These are phyloP conservation scores for western clawed frog (Xenopus tropicalis) DNA, from an alignment of 2,113 vertebrate genomes.

Conservation along the genomic window DNA sequence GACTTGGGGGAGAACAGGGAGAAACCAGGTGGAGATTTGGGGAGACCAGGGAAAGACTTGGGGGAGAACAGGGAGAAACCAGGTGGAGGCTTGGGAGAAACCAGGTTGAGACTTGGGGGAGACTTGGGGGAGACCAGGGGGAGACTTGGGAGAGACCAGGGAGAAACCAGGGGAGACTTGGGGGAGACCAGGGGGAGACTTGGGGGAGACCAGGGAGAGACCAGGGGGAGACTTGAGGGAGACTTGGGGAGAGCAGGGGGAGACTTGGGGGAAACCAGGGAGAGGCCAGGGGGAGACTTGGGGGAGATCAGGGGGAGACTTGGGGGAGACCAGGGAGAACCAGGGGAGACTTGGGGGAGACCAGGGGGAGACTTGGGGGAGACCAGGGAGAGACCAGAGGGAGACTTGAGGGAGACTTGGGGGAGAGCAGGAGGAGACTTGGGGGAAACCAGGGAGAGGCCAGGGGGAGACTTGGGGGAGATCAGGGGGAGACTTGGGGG, in stretches of 20 bases:
- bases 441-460: no score
- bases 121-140: conserved; percentile 11
- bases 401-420: neutral
- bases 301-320: no score
- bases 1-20: neutral
- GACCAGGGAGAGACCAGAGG: no score
- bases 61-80: no score
- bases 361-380: no score
- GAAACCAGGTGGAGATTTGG: no score
- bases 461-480: conserved; percentile 11
- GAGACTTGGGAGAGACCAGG: neutral
- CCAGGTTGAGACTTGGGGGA: conserved; percentile 1
- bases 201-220: no score
- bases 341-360: neutral
- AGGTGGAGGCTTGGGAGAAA: no score
- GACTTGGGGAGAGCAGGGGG: conserved; percentile 13
- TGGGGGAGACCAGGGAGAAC: conserved; percentile 11
- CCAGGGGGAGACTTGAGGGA: no score
- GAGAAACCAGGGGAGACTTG: no score
- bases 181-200: conserved; percentile 14
- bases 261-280: neutral
- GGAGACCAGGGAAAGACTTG: conserved; percentile 14
- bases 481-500: neutral
- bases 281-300: no score
- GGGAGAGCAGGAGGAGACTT: conserved; percentile 13